Evolutionary conservation across 2,888 invertebrate species (phyloP), one percentile per base, ranked within the genome.

Genomic region (Pinctada fucata): DNA sequence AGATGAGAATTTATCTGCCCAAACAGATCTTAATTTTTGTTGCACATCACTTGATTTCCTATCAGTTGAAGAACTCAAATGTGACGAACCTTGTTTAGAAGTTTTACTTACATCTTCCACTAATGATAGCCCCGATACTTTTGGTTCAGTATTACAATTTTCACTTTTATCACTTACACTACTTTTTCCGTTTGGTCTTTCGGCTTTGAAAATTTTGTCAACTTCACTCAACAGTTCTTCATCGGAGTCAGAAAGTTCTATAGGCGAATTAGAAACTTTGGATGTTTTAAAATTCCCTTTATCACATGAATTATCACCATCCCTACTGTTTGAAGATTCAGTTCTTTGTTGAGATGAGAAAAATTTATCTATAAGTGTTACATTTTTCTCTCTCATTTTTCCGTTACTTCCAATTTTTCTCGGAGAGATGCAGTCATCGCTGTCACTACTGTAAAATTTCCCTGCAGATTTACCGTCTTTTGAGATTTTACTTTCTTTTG

Each of bases 11-110:
- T 83, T 84, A 50, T 82, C 80, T n/a, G 83, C 83, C 86, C 86
- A 86, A 49, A 86, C 82, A 71, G 83, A 81, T 64, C 86, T 78
- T 3, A 86, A 75, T 83, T 83, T 86, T 6, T 79, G 79, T 67
- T 78, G 80, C 2, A 86, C 84, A 81, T 83, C 84, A 71, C 58
- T 58, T 6, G 8, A 47, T 76, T 5, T 79, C 45, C 16, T 47
- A 51, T 71, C 71, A 51, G 4, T 13, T 16, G 16, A 66, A 10
- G 47, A 49, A 6, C 47, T 45, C 13, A 65, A 64, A 72, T 4
- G 47, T 13, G 63, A 48, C 13, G n/a, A 52, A 49, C 6, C 8
- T 2, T 72, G 48, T 31, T 31, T 3, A 75, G 5, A 4, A 10
- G n/a, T 10, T 13, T 65, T 47, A 3, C 4, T 50, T 5, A 5